Base-by-base conservation (phyloP, 2,888 invertebrate species). In the Xestia c-nigrum region DNA sequence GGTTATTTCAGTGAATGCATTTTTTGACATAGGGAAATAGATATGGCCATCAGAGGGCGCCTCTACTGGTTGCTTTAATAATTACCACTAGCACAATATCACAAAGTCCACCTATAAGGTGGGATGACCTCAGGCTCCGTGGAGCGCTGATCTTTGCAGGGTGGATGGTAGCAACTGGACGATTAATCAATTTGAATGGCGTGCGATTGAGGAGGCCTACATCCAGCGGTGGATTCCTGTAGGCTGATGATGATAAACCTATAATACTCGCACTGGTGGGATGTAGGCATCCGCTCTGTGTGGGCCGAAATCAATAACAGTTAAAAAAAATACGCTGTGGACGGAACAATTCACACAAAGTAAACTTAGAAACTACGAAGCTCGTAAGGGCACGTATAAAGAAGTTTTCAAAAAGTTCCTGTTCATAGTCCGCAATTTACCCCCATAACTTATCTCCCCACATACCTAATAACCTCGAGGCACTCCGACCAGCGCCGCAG, bases 1-100 rank as follows among this genome's bases (percentile, higher is more conserved):
- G 31, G 38, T 16, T 24, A 47, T 67, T 80, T 59, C 40, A 19
- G 52, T 74, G 12, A 72, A 55, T 74, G 40, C 61, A 47, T 19
- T 65, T 31, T 63, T 72, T 64, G 1, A 64, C 47, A 55, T n/a
- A 14, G 0, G 3, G 24, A 47, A 24, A 14, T 40, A 7, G 14
- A 46, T 46, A 69, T 47, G 9, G 24, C 24, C 21, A 1, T 4
- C n/a, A 74, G 5, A 0, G 40, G 12, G 40, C 24, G 7, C 19
- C 43, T 16, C 19, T n/a, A 19, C n/a, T n/a, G n/a, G n/a, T n/a
- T n/a, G n/a, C 43, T 21, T 14, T 31, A 2, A 9, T n/a, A n/a
- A 38, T 52, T 21, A n/a, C 16, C 50, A 38, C 38, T 31, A 31
- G 31, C 31, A 31, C 31, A 31, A 3, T n/a, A n/a, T n/a, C n/a